These are phyloP conservation scores for Eolophus roseicapilla DNA, from an alignment of 2,113 vertebrate species.

Conservation along the genomic window DNA sequence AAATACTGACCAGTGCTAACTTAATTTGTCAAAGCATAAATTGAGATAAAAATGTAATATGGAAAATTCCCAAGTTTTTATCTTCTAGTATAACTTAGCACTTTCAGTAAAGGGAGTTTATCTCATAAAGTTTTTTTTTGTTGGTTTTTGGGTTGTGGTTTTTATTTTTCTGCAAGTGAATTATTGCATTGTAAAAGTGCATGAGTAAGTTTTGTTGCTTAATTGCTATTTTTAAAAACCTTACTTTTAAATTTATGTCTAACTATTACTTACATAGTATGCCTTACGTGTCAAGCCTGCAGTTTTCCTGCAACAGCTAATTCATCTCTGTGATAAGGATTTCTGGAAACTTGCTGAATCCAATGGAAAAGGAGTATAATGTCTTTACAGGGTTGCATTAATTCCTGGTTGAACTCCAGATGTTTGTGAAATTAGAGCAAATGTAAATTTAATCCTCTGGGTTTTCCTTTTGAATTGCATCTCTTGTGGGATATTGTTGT, in stretches of 20 bases:
- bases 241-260: neutral
- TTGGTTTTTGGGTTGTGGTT: neutral
- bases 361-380: neutral
- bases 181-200: neutral
- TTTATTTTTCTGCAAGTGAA: neutral
- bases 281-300: neutral
- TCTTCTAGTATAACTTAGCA: neutral
- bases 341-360: neutral
- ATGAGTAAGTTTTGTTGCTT: neutral
- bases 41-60: neutral
- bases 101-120: neutral
- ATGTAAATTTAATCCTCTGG: conserved; percentile 18
- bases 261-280: neutral
- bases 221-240: neutral
- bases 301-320: neutral
- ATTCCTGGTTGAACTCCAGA: conserved; percentile 29
- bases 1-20: neutral
- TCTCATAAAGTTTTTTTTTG: neutral
- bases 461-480: neutral
- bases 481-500: conserved; percentile 1
- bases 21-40: neutral
- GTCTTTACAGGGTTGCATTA: neutral
- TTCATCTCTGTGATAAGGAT: neutral
- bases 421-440: conserved; percentile 42
- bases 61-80: neutral